Percentiles rank a stretch among this genome's conserved stretches.
Conservation (phyloP, 2,113 vertebrate species). For the Hiodon alosoides region DNA sequence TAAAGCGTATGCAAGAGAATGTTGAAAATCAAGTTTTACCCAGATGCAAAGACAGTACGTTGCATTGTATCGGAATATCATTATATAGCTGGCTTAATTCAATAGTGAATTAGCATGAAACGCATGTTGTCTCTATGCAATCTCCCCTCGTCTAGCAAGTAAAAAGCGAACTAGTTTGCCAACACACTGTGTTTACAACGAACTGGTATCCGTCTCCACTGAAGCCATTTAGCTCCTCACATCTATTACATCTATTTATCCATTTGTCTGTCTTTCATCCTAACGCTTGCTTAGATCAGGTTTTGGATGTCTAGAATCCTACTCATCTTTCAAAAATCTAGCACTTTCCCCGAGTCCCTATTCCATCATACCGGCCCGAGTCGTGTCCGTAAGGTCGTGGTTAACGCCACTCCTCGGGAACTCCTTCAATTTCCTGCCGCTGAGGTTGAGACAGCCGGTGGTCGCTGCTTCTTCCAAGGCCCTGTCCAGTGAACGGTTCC, state of each 20-base stretch:
- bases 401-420: slow-evolving; percentile 86
- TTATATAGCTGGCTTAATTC: too few relatives aligned
- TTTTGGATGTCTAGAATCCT: neutral
- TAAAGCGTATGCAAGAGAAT: too few relatives aligned
- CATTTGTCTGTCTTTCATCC: neutral
- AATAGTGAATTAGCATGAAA: too few relatives aligned
- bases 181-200: too few relatives aligned
- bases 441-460: slow-evolving; percentile 83
- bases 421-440: slow-evolving; percentile 97
- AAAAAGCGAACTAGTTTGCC: too few relatives aligned
- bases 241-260: neutral
- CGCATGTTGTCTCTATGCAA: too few relatives aligned
- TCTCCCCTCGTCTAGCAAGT: too few relatives aligned
- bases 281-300: neutral
- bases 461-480: slow-evolving; percentile 86
- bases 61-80: too few relatives aligned
- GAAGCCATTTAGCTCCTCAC: neutral
- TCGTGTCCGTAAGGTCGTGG: slow-evolving; percentile 95
- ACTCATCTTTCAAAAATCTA: neutral
- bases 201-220: neutral
- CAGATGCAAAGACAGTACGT: too few relatives aligned
- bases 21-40: too few relatives aligned
- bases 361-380: slow-evolving; percentile 75
- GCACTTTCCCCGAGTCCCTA: neutral
- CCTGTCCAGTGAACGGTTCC: slow-evolving; percentile 89